Conservation (phyloP, 2,888 invertebrate species). For the Anthophora plumipes region DNA sequence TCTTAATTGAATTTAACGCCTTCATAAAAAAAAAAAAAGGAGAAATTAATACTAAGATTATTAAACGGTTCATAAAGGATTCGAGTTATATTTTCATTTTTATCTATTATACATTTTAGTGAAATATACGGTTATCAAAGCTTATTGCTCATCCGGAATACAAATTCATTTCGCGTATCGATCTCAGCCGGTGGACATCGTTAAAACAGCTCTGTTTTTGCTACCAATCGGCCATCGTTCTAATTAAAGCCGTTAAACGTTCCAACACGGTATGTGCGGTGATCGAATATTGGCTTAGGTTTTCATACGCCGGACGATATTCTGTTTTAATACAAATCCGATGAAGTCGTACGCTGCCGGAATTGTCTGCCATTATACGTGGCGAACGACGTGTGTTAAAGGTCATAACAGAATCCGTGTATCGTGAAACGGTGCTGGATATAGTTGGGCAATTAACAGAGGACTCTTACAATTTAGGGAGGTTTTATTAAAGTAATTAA, state of each 20-base stretch:
- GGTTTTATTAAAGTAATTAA: background rate
- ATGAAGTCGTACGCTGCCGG: slow-evolving; percentile 13
- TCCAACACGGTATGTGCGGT: slow-evolving; percentile 29
- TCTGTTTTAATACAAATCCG: slow-evolving; percentile 44
- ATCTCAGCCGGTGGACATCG: slow-evolving; percentile 51
- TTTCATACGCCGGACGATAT: slow-evolving; percentile 34
- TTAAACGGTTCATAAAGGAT: background rate
- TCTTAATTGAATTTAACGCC: background rate
- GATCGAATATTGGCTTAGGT: slow-evolving; percentile 55
- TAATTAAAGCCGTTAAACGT: slow-evolving; percentile 61
- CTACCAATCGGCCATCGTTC: slow-evolving; percentile 50
- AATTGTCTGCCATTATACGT: slow-evolving; percentile 27
- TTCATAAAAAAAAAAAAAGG: no score
- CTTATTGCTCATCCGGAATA: background rate
- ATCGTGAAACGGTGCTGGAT: slow-evolving; percentile 17
- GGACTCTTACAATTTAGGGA: background rate
- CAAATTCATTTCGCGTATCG: slow-evolving; percentile 10
- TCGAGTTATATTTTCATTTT: background rate
- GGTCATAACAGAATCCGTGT: slow-evolving; percentile 13
- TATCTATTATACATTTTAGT: background rate
- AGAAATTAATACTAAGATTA: background rate
- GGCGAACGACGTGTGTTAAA: slow-evolving; percentile 10
- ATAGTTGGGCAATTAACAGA: slow-evolving; percentile 8
- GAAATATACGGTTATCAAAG: background rate
- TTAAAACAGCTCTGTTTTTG: slow-evolving; percentile 61